These are phyloP conservation scores for Scomber japonicus DNA, from an alignment of 2,113 vertebrate species.

Conservation along the genomic window DNA sequence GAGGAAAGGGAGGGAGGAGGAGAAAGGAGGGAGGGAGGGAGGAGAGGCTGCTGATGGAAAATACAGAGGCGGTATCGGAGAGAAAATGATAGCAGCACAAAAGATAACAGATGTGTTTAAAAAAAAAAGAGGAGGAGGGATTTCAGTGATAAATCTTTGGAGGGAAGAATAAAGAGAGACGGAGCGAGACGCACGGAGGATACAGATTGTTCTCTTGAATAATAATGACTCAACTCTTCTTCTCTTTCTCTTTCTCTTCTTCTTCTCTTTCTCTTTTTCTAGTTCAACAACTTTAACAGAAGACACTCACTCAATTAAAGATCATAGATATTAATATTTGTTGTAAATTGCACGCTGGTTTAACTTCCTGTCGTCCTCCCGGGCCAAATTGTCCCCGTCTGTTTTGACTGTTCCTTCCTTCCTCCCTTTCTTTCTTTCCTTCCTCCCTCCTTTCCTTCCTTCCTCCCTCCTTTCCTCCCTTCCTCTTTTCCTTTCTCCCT, in stretches of 20 bases:
- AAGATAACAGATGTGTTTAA: slow-evolving; percentile 22
- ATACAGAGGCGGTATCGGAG: slow-evolving; percentile 17
- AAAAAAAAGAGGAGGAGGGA: neutral
- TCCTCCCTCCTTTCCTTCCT: too few relatives aligned
- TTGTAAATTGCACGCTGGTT: too few relatives aligned
- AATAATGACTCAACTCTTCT: slow-evolving; percentile 37
- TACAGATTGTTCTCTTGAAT: slow-evolving; percentile 4
- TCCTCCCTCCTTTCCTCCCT: too few relatives aligned
- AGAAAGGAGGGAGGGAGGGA: neutral
- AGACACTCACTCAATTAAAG: neutral
- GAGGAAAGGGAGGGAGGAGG: too few relatives aligned
- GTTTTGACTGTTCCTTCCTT: too few relatives aligned
- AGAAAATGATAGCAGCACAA: neutral
- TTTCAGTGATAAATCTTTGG: slow-evolving; percentile 18
- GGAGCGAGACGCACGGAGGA: neutral
- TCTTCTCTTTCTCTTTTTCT: neutral
- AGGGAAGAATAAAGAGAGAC: too few relatives aligned
- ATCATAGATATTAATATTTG: too few relatives aligned
- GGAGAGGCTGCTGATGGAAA: slow-evolving; percentile 5
- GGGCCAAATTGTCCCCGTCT: too few relatives aligned
- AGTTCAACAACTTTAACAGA: neutral
- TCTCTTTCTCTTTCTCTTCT: too few relatives aligned
- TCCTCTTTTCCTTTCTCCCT: too few relatives aligned
- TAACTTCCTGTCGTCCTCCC: too few relatives aligned
- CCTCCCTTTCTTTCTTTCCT: too few relatives aligned